Evolutionary conservation across 1,140 invertebrate species (phyloP).

Genomic region (Amyelois transitella): DNA sequence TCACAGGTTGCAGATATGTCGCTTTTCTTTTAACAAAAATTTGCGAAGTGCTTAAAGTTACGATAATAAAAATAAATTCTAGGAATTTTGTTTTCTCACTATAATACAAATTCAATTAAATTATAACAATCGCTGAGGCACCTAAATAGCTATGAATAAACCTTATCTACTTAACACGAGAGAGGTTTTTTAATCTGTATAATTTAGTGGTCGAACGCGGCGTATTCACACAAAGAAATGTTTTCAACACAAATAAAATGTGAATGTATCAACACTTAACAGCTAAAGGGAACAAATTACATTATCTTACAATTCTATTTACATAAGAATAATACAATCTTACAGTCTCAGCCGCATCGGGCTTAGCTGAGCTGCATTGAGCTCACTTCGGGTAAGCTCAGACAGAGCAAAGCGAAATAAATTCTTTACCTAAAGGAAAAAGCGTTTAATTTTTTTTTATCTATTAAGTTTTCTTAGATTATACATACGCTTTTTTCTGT

Average conservation of each 20-base stretch:
- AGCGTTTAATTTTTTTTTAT: no score
- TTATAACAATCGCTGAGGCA: slow-evolving; percentile 33
- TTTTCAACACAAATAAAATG: slow-evolving; percentile 62
- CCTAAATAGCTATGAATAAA: slow-evolving; percentile 23
- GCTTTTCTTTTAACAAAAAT: slow-evolving; percentile 42
- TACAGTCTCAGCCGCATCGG: slow-evolving; percentile 6
- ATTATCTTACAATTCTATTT: slow-evolving; percentile 47
- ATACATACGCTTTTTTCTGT: not conserved
- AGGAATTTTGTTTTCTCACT: slow-evolving; percentile 28
- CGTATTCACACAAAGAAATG: slow-evolving; percentile 17
- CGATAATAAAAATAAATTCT: slow-evolving; percentile 31
- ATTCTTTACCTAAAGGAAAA: not conserved
- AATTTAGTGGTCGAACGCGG: slow-evolving; percentile 9
- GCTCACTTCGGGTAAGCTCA: not conserved
- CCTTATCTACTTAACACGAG: slow-evolving; percentile 10
- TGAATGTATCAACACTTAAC: slow-evolving; percentile 61
- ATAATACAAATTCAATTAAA: slow-evolving; percentile 32
- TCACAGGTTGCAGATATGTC: slow-evolving; percentile 29
- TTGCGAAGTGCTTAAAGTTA: slow-evolving; percentile 31
- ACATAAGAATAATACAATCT: slow-evolving; percentile 25
- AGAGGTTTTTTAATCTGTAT: slow-evolving; percentile 2
- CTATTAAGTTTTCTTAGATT: not conserved
- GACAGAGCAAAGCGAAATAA: not conserved
- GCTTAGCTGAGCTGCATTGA: not conserved
- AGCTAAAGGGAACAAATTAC: slow-evolving; percentile 37